Base-by-base conservation (phyloP, 2,888 invertebrate species). In the Drosophila kanekoi region DNA sequence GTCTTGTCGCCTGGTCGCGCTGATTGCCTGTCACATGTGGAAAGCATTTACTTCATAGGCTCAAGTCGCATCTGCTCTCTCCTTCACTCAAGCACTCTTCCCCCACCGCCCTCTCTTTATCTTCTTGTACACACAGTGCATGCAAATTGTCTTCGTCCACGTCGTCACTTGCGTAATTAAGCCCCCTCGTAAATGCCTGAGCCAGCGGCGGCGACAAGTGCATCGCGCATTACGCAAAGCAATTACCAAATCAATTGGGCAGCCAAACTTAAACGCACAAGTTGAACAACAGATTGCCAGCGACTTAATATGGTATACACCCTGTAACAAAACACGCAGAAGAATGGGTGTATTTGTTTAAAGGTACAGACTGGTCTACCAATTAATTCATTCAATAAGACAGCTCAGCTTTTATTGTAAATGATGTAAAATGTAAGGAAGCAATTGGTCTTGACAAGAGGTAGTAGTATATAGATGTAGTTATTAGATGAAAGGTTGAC, bases 201-300 rank as follows among this genome's bases (percentile, higher is more conserved):
- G 78, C 57, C 73, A 40, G 13, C 43, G 56, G 57, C 48, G 33
- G 32, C 57, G 67, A 56, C 72, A 80, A 71, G 64, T 79, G 71
- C 77, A 79, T 47, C 52, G 67, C 40, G 71, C 48, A 57, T 79
- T 77, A 77, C 76, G 76, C 77, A 77, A 76, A 79, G 58, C 76
- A 77, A 79, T 77, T 79, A 51, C 71, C 67, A 71, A 77, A 79
- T 79, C 76, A 79, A 79, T 77, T 68, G 72, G 48, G 49, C 32
- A 41, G 72, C 57, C 49, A 53, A 72, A 60, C 56, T 58, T 33
- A 41, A 41, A 44, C 53, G 2, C 16, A 59, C 43, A 60, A 56
- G 13, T 41, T 16, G 20, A 44, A 45, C 6, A 38, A 16, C 61
- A 41, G 45, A 59, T 20, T 53, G 32, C 37, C 33, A 28, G 32